Percentiles rank a stretch among this genome's conserved stretches.
Conservation (phyloP, 2,888 invertebrate genomes). For the Spodoptera picta region DNA sequence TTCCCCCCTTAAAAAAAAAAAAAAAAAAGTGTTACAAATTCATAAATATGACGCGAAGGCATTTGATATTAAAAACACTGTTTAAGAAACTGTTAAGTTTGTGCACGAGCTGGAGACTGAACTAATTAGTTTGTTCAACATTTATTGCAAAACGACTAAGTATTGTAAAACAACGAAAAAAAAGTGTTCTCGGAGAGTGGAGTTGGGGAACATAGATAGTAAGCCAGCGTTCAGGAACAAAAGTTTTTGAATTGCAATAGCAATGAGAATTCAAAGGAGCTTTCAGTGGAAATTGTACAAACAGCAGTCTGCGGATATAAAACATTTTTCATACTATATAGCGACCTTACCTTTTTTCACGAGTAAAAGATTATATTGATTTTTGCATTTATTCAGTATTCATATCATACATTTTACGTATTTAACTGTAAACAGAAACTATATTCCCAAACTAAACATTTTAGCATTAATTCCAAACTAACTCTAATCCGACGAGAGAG, state of each 20-base stretch:
- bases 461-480: not conserved
- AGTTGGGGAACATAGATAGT: constrained; percentile 18
- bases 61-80: constrained; percentile 20
- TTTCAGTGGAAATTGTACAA: constrained; percentile 11
- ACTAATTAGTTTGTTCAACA: constrained; percentile 30
- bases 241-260: constrained; percentile 25
- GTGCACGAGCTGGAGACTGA: constrained; percentile 5
- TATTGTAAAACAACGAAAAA: constrained; percentile 22
- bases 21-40: no score
- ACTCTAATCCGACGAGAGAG: constrained; percentile 1
- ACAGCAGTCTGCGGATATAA: not conserved
- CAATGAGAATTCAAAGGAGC: constrained; percentile 14
- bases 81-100: constrained; percentile 5
- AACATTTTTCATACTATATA: not conserved
- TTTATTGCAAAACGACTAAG: constrained; percentile 22
- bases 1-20: no score
- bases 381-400: not conserved
- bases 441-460: not conserved
- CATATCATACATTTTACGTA: not conserved
- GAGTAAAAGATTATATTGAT: not conserved
- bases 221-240: constrained; percentile 2
- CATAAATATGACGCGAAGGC: constrained; percentile 1
- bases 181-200: constrained; percentile 20
- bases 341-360: no score
- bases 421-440: no score